Evolutionary conservation across 2,888 invertebrate species (phyloP).

Genomic region (Eupithecia inturbata): DNA sequence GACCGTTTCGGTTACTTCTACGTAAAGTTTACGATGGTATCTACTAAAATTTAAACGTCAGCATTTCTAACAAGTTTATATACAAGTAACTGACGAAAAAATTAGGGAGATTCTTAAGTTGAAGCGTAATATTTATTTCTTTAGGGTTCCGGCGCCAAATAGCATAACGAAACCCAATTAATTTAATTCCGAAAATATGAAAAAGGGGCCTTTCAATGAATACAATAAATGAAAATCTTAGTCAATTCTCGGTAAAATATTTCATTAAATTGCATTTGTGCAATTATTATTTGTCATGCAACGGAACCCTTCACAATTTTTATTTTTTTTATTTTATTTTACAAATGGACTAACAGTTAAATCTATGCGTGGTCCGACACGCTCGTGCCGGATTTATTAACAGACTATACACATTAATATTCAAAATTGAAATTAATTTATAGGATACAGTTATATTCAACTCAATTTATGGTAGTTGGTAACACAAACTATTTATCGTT

Average conservation of each 20-base stretch:
- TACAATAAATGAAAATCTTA: not conserved
- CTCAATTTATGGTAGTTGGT: constrained; percentile 1
- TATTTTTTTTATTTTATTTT: too few species aligned
- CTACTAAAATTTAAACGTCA: not conserved
- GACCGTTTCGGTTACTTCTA: constrained; percentile 20
- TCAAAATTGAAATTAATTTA: not conserved
- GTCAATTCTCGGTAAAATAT: not conserved
- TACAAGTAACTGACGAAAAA: not conserved
- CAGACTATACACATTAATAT: not conserved
- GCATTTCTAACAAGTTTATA: not conserved
- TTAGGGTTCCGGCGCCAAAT: not conserved
- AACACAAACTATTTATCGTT: not conserved
- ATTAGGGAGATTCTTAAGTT: not conserved
- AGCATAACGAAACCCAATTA: not conserved
- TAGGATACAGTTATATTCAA: constrained; percentile 7
- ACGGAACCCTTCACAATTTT: not conserved
- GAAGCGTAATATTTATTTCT: not conserved
- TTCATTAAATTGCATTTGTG: not conserved
- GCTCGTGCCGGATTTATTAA: not conserved
- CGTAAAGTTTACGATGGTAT: not conserved
- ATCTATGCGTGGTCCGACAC: not conserved
- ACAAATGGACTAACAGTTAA: too few species aligned
- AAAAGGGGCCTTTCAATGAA: not conserved
- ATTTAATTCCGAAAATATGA: not conserved
- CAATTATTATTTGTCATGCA: too few species aligned